Evolutionary conservation across 2,113 vertebrate species (phyloP).

Genomic region (Menura novaehollandiae): DNA sequence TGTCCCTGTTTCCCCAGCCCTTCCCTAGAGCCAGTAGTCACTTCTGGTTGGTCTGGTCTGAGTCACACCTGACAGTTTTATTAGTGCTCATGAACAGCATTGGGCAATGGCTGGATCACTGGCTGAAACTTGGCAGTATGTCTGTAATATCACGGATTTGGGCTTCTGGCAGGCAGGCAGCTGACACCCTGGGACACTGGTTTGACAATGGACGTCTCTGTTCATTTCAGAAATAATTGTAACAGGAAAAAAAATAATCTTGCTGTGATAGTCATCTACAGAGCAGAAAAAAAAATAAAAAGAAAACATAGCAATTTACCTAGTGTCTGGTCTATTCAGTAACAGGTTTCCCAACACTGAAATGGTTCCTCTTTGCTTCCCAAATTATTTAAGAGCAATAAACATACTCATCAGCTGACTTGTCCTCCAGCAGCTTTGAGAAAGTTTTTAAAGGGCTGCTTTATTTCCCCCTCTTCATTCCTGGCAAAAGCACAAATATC

Average conservation of each 20-base stretch:
- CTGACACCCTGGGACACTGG: background rate
- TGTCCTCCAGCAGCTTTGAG: background rate
- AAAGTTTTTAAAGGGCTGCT: conserved; percentile 35
- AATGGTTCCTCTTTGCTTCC: background rate
- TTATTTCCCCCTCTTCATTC: background rate
- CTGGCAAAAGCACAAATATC: conserved; percentile 31
- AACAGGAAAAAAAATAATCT: background rate
- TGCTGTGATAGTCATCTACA: background rate
- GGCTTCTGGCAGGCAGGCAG: conserved; percentile 13
- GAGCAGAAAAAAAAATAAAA: background rate
- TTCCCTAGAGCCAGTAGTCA: background rate
- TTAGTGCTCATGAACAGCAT: background rate
- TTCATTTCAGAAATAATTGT: conserved; percentile 31
- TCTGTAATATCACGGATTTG: conserved; percentile 4
- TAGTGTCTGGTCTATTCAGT: background rate
- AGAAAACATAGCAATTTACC: background rate
- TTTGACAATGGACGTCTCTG: conserved; percentile 33
- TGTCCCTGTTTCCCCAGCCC: background rate
- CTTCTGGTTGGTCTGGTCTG: background rate
- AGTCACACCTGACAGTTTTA: conserved; percentile 48
- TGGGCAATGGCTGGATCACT: conserved; percentile 31
- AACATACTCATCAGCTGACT: conserved; percentile 36
- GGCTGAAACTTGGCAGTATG: conserved; percentile 5
- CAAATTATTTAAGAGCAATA: conserved; percentile 47
- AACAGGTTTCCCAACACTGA: background rate